Percentiles rank a stretch among this genome's conserved stretches.
Evolutionary conservation across 2,113 vertebrate genomes (phyloP).

Genomic region (Nothoprocta pentlandii): DNA sequence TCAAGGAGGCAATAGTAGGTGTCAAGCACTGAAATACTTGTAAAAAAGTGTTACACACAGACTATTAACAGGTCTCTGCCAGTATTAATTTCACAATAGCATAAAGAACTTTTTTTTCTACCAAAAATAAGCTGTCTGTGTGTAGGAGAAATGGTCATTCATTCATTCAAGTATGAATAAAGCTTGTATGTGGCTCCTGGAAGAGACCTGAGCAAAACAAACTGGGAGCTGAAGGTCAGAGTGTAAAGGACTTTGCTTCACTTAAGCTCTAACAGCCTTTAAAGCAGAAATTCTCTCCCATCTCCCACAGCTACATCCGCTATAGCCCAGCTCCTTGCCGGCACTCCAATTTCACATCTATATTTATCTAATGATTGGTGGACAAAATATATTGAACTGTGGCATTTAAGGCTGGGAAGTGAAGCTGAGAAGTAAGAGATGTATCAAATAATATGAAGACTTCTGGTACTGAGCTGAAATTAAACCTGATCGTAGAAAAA

Average conservation of each 20-base stretch:
- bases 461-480: neutral
- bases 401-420: neutral
- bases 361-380: neutral
- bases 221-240: neutral
- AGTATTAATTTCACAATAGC: neutral
- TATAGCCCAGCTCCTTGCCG: neutral
- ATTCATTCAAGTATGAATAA: neutral
- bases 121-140: neutral
- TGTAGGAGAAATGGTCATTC: neutral
- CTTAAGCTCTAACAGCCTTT: conserved; percentile 24
- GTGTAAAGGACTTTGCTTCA: neutral
- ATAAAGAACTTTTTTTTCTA: neutral
- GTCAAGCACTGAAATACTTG: neutral
- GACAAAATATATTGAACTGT: neutral
- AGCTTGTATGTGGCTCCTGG: neutral
- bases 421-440: neutral
- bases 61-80: neutral
- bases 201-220: neutral
- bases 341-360: neutral
- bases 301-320: neutral
- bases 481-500: neutral
- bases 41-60: neutral
- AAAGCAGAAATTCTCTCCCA: neutral
- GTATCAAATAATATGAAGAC: neutral
- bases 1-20: neutral